phyloP scores from a whole-genome alignment of 1,140 invertebrate species.

The Panagrolaimus sp. region DNA sequence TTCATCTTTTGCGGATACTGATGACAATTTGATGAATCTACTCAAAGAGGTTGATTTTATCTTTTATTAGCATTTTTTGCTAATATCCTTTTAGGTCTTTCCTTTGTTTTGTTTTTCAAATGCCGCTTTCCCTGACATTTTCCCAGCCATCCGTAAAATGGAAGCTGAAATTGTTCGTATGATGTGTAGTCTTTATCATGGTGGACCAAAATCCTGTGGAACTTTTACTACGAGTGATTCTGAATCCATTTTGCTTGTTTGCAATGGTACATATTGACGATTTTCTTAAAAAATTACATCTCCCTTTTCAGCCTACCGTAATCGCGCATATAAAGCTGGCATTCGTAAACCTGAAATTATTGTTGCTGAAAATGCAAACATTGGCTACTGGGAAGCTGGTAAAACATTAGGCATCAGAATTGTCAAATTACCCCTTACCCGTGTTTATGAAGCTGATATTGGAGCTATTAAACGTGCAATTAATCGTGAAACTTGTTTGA shows the following conservation, averaged over 20 bases:
- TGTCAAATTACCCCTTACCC: slow-evolving; percentile 73
- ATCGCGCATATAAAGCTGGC: slow-evolving; percentile 74
- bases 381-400: slow-evolving; percentile 92
- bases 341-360: slow-evolving; percentile 84
- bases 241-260: slow-evolving; percentile 54
- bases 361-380: slow-evolving; percentile 79
- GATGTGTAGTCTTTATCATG: slow-evolving; percentile 78
- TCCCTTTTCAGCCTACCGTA: slow-evolving; percentile 89
- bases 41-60: slow-evolving; percentile 16
- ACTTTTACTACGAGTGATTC: slow-evolving; percentile 66
- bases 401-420: slow-evolving; percentile 77
- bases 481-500: slow-evolving; percentile 73
- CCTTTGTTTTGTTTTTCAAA: slow-evolving; percentile 38
- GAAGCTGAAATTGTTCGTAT: slow-evolving; percentile 93
- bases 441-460: slow-evolving; percentile 69
- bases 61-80: not conserved
- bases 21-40: slow-evolving; percentile 34
- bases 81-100: slow-evolving; percentile 33
- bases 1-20: slow-evolving; percentile 25
- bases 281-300: slow-evolving; percentile 42
- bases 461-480: slow-evolving; percentile 77
- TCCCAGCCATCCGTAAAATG: slow-evolving; percentile 86
- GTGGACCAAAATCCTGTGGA: slow-evolving; percentile 75
- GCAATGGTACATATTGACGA: slow-evolving; percentile 34
- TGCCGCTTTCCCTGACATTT: slow-evolving; percentile 41